These are phyloP conservation scores for Dendroctonus ponderosae DNA, from an alignment of 1,140 invertebrate species.

Conservation along the genomic window DNA sequence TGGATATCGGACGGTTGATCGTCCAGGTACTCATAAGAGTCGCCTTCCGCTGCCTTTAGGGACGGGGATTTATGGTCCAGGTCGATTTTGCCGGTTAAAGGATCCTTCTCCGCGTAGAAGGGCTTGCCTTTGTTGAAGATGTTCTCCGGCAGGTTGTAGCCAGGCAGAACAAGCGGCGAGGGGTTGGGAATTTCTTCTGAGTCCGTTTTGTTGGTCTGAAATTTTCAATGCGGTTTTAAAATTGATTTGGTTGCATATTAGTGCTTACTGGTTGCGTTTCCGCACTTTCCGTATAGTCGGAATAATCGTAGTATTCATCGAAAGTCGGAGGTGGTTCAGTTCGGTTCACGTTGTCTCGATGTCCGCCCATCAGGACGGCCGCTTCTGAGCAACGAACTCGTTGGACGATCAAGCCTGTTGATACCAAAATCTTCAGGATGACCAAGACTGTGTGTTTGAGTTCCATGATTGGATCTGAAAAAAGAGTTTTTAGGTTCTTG, in stretches of 20 bases:
- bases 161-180: constrained; percentile 46
- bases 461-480: constrained; percentile 39
- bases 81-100: constrained; percentile 64
- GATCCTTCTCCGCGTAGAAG: constrained; percentile 68
- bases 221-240: background rate
- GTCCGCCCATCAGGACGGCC: constrained; percentile 45
- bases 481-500: no score
- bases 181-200: constrained; percentile 48
- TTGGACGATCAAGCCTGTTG: constrained; percentile 41
- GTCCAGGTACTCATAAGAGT: constrained; percentile 40
- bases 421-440: constrained; percentile 48
- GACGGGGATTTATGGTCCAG: constrained; percentile 58
- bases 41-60: constrained; percentile 46
- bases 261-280: background rate
- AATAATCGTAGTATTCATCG: constrained; percentile 23
- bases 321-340: background rate
- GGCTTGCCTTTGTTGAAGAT: constrained; percentile 68
- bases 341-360: constrained; percentile 41
- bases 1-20: constrained; percentile 43
- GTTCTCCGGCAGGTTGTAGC: constrained; percentile 49
- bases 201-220: background rate
- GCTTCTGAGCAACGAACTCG: constrained; percentile 26
- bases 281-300: constrained; percentile 29
- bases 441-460: constrained; percentile 44
- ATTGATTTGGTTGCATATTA: background rate